Base-by-base conservation (phyloP, 2,888 invertebrate species). In the Cheilosia vulpina region DNA sequence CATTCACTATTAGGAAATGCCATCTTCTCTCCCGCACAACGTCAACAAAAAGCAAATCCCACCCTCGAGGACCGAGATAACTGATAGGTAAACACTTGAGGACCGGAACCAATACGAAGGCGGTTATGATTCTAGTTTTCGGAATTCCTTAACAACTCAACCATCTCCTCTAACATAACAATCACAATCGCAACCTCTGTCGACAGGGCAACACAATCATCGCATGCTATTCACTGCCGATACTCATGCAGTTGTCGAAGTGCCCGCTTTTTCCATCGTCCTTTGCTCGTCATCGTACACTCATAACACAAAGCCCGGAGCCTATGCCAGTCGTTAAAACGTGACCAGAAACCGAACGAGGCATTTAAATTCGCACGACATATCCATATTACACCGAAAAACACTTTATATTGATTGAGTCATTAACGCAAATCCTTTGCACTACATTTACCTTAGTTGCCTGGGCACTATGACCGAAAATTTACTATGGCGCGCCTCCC, bases 381-480 rank as follows among this genome's bases (percentile, higher is more conserved):
- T 57, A 55, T 66, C 71, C 75, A 62, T 62, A 63, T 85, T 81
- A 85, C 81, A 65, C 60, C 76, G 58, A 69, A 81, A 72, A 85
- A 81, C 62, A 80, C 71, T 76, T 83, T 76, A 81, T 80, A 85
- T 80, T 85, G 85, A 85, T 85, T 81, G 85, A 85, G 85, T 81
- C 85, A 85, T 85, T 85, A 85, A 85, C 80, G 80, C 76, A 85
- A 85, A 85, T 80, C 80, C 76, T 81, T 85, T 84, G 75, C 79
- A 84, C 84, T 84, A 84, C 84, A 84, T 84, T 84, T 84, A 84
- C 84, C 84, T 84, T 63, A 81, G 68, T 81, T 75, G 81, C 81
- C 75, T 63, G 58, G 71, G 24, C 60, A 68, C 47, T 38, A 27
- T 60, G 53, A 31, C 50, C 65, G 50, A 65, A 52, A 65, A 65